Evolutionary conservation across 2,888 invertebrate genomes (phyloP).

Genomic region (Calameuta filiformis): DNA sequence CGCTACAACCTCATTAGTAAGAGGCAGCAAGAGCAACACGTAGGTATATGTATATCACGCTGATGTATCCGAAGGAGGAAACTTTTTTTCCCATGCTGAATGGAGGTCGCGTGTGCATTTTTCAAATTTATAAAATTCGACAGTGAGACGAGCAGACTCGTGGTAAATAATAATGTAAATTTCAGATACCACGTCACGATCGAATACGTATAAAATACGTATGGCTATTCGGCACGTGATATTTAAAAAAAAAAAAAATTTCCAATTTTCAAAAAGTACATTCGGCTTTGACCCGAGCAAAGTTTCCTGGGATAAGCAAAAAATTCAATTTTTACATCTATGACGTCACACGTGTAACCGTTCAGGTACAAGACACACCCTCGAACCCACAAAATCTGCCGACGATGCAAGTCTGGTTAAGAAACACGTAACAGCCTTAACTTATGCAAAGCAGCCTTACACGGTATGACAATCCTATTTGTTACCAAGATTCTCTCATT

Average conservation of each 20-base stretch:
- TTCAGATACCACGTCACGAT: background rate
- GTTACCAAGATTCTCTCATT: background rate
- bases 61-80: background rate
- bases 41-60: background rate
- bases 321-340: background rate
- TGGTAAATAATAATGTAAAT: background rate
- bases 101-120: background rate
- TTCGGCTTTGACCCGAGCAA: background rate
- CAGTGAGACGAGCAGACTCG: too few relatives aligned
- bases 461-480: slow-evolving; percentile 21
- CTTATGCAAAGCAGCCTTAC: slow-evolving; percentile 15
- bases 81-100: background rate
- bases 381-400: background rate
- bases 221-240: too few relatives aligned
- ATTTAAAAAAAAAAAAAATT: too few relatives aligned
- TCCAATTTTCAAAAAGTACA: too few relatives aligned
- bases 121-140: too few relatives aligned
- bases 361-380: background rate
- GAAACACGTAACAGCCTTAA: slow-evolving; percentile 13
- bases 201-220: too few relatives aligned
- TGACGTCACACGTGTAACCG: background rate
- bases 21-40: background rate
- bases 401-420: background rate
- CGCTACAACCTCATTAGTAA: background rate
- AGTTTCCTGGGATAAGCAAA: background rate